Conservation (phyloP, 2,888 invertebrate genomes). For the Xestia c-nigrum region DNA sequence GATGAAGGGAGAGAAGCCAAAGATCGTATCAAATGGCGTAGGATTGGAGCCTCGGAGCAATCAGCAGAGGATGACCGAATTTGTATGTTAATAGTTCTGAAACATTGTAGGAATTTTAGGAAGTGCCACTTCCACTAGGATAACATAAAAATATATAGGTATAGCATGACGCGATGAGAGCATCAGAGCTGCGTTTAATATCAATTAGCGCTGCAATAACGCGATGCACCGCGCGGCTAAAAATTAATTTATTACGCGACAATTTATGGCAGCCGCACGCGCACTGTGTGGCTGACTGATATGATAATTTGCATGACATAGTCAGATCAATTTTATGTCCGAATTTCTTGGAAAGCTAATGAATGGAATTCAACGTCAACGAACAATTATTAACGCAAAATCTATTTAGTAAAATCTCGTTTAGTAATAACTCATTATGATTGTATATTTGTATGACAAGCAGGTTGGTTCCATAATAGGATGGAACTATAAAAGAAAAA, state of each 20-base stretch:
- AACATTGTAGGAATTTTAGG: conserved; percentile 8
- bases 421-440: background rate
- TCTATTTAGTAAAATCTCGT: background rate
- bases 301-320: conserved; percentile 60
- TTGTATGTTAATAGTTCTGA: background rate
- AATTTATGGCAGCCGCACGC: conserved; percentile 56
- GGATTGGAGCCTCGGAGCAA: background rate
- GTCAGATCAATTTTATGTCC: background rate
- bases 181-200: conserved; percentile 65
- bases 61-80: background rate
- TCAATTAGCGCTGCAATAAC: conserved; percentile 67
- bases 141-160: conserved; percentile 20
- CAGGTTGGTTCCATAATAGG: background rate
- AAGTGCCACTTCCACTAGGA: conserved; percentile 22
- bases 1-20: background rate
- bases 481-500: conserved; percentile 14
- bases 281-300: conserved; percentile 54
- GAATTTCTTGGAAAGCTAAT: background rate
- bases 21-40: background rate
- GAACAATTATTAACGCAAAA: background rate
- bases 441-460: background rate
- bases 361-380: background rate
- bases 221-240: conserved; percentile 66
- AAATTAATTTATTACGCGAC: conserved; percentile 74
- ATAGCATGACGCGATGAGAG: conserved; percentile 56